Base-by-base conservation (phyloP, 2,113 vertebrate species). In the Alethe castanea region DNA sequence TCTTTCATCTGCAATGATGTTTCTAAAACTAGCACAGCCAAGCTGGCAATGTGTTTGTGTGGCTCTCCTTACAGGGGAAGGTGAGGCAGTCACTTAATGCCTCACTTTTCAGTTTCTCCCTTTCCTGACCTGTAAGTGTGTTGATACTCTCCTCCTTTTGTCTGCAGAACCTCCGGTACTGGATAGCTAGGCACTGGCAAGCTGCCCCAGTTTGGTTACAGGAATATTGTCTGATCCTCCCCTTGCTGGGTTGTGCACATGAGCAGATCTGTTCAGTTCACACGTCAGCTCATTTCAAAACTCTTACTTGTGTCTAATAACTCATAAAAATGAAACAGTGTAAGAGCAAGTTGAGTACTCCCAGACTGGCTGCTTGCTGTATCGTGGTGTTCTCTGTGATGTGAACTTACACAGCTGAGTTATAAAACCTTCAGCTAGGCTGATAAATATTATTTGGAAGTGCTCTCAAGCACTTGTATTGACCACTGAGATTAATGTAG, bases 81-180 rank as follows among this genome's bases (percentile, higher is more conserved):
- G 29, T n/a, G 65, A 59, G 35, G 59, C 54, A 36, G 53, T 88
- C 59, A 23, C 38, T 52, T 52, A 60, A 48, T 62, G 77, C 50
- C 45, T 79, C 25, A 2, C 20, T 72, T 71, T 29, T 48, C 31
- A 35, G 26, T 60, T 82, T 76, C 16, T 69, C 8, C 22, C 66
- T 60, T 62, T 47, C 35, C 36, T 31, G n/a, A 28, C 22, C 29
- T 71, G 33, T 38, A 11, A 14, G 13, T 59, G 77, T 48, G 29
- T n/a, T 1, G 8, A 26, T 66, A 5, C 8, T 60, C 25, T 31
- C 8, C 6, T 3, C 11, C 4, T 36, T 67, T 26, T 2, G 0
- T 38, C 44, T 18, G 12, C 45, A 29, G 9, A 35, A 59, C 53
- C 31, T 53, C 28, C 31, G 73, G 56, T 19, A 12, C 22, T n/a